Evolutionary conservation across 2,797 vertebrate genomes (phyloP).

Genomic region (Sebastolobus alascanus): DNA sequence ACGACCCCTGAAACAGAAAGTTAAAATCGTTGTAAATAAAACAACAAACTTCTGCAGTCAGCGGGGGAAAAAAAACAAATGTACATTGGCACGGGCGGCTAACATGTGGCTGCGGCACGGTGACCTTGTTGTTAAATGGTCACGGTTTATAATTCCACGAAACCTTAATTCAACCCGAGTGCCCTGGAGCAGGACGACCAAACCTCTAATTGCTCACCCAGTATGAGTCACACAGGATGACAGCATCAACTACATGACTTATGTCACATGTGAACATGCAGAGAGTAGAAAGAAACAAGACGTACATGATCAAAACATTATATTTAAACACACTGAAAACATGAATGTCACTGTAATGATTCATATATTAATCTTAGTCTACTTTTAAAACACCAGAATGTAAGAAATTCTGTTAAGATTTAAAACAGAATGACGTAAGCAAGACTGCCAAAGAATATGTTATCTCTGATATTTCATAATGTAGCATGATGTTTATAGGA

Average conservation of each 20-base stretch:
- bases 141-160: slow-evolving; percentile 53
- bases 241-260: slow-evolving; percentile 26
- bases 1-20: slow-evolving; percentile 86
- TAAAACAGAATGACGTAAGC: not conserved
- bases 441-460: not conserved
- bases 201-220: slow-evolving; percentile 48
- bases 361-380: not conserved
- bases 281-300: not conserved
- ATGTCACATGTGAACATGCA: slow-evolving; percentile 18
- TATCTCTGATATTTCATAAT: not conserved
- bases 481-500: not conserved
- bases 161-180: slow-evolving; percentile 46
- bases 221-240: slow-evolving; percentile 56
- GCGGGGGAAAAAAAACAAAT: not conserved
- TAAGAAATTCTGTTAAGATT: not conserved
- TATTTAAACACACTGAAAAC: not conserved
- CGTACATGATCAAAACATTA: not conserved
- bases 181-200: slow-evolving; percentile 49
- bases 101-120: slow-evolving; percentile 27
- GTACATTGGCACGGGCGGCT: not conserved
- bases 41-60: not conserved
- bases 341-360: not conserved
- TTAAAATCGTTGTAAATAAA: not conserved
- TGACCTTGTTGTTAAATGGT: slow-evolving; percentile 57
- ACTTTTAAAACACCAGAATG: not conserved